Percentiles rank a stretch among this genome's conserved stretches.
Conservation (phyloP, 1,140 invertebrate species). For the Acyrthosiphon pisum region DNA sequence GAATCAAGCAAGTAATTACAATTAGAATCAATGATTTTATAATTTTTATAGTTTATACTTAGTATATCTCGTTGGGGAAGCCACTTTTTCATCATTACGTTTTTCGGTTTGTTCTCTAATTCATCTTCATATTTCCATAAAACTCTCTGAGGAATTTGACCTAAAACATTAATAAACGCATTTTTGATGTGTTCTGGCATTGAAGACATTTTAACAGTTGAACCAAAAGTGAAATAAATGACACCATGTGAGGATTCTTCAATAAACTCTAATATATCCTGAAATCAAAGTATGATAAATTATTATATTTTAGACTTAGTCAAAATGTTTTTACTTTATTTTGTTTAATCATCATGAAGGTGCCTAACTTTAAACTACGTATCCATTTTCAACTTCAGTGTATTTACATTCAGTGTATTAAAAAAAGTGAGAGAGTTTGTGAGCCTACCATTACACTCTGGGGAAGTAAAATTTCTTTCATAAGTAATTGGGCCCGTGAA, state of each 20-base stretch:
- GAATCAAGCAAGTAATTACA: neutral
- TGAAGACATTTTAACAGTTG: conserved; percentile 62
- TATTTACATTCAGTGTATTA: too few species aligned
- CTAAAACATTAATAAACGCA: conserved; percentile 69
- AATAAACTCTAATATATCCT: conserved; percentile 60
- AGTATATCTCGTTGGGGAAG: conserved; percentile 57
- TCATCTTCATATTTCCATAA: conserved; percentile 67
- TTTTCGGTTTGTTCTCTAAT: conserved; percentile 33
- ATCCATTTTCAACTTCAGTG: neutral
- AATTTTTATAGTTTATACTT: conserved; percentile 54
- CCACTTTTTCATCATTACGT: conserved; percentile 51
- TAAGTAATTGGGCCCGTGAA: too few species aligned
- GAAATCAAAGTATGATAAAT: neutral
- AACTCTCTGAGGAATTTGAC: conserved; percentile 65
- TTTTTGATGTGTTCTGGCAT: conserved; percentile 68
- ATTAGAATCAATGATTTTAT: neutral
- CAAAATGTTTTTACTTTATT: neutral
- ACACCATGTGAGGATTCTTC: conserved; percentile 66
- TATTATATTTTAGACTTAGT: neutral
- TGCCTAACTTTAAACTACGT: neutral
- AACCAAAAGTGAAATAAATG: conserved; percentile 74
- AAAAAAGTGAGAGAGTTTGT: too few species aligned
- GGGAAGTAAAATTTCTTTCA: too few species aligned
- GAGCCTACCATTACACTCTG: too few species aligned
- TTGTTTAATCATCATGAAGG: neutral